Evolutionary conservation across 2,888 invertebrate species (phyloP), one percentile per base, ranked within the genome.

Genomic region (Mimumesa dahlbomi): DNA sequence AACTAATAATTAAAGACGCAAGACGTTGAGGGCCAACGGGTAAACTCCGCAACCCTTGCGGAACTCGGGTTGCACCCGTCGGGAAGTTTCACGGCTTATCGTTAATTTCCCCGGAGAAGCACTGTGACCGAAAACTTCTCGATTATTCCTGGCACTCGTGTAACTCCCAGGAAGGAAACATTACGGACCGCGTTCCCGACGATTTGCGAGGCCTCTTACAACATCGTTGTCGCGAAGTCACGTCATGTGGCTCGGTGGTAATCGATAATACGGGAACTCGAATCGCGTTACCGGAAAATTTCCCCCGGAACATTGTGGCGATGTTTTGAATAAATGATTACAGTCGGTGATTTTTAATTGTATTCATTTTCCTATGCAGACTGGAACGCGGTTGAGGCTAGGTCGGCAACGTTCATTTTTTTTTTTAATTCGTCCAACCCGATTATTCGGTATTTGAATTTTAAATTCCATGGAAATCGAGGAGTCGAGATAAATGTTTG

Each of bases 31-130:
- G 16, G 34, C 19, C 36, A 38, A n/a, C n/a, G n/a, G 34, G 31
- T 40, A 22, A 25, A 19, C 16, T 52, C n/a, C 9, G 38, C 57
- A 31, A 11, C 16, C 19, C 19, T n/a, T 14, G 31, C 40, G 11
- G 34, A 77, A 65, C 54, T 71, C 54, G 19, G 56, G 9, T 49
- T 7, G 25, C 29, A 34, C 31, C n/a, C 56, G 29, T 14, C 38
- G 45, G n/a, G 9, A 75, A 73, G 65, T 73, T 78, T 65, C 56
- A 38, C 29, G 13, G 68, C 53, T 71, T 75, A 73, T 77, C 73
- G 73, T 73, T 79, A 76, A 78, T 79, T 78, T 79, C 76, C 71
- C 78, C 52, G 25, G 77, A 77, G 75, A 18, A 53, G 42, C 38
- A 43, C 43, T 38, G 62, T 69, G 62, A 54, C 65, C 75, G 73